Evolutionary conservation across 37 sponge, comb jelly and placozoan genomes (phyloP).

Genomic region (Spongilla lacustris): DNA sequence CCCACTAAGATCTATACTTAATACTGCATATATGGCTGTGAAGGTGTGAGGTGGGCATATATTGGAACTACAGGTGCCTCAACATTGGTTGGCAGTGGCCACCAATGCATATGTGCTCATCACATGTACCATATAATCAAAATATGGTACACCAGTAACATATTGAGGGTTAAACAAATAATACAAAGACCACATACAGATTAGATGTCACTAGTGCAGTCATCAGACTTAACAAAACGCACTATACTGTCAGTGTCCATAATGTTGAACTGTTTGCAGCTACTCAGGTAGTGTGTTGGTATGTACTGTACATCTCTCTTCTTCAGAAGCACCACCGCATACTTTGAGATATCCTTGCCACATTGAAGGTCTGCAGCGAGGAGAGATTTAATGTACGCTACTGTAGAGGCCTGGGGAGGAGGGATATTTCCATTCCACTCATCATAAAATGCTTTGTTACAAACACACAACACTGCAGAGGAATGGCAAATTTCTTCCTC

Average conservation of each 20-base stretch:
- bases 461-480: conserved; percentile 31
- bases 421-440: conserved; percentile 16
- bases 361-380: neutral
- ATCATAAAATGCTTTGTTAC: conserved; percentile 33
- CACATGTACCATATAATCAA: too few relatives aligned
- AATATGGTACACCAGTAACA: too few relatives aligned
- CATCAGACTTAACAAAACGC: neutral
- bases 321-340: conserved; percentile 6
- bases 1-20: too few relatives aligned
- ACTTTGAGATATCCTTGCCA: neutral
- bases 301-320: conserved; percentile 9
- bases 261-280: conserved; percentile 6
- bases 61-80: neutral
- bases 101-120: too few relatives aligned
- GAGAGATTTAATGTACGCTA: neutral
- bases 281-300: conserved; percentile 13
- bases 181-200: neutral
- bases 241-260: conserved; percentile 20
- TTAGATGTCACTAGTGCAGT: neutral
- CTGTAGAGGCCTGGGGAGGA: neutral
- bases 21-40: too few relatives aligned
- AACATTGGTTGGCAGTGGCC: too few relatives aligned
- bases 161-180: neutral
- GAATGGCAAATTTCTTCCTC: neutral
- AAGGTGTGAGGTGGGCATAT: neutral